phyloP scores from a whole-genome alignment of 2,888 invertebrate species.

The Aromia moschata region DNA sequence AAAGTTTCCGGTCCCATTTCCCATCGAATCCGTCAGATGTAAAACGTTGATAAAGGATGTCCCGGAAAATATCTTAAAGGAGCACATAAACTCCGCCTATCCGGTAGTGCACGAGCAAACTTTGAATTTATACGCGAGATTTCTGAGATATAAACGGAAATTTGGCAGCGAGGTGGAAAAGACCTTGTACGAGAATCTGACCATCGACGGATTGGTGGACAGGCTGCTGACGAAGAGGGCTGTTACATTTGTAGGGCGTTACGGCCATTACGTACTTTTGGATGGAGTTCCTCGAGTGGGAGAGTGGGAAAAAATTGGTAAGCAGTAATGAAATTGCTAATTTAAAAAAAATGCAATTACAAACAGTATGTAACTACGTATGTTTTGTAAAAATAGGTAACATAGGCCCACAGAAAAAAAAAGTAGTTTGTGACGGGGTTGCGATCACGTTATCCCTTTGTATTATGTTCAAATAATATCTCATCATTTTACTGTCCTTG shows the following conservation, averaged over 20 bases:
- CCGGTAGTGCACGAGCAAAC: conserved; percentile 76
- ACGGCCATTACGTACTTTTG: conserved; percentile 46
- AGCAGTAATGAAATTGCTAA: too few relatives aligned
- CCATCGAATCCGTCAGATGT: conserved; percentile 57
- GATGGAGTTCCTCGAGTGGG: conserved; percentile 62
- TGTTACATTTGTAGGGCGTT: conserved; percentile 60
- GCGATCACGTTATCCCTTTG: too few relatives aligned
- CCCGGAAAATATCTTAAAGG: conserved; percentile 45
- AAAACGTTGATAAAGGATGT: conserved; percentile 45
- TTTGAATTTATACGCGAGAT: conserved; percentile 70
- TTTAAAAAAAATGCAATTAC: too few relatives aligned
- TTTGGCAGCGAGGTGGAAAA: conserved; percentile 49
- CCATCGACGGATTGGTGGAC: conserved; percentile 64
- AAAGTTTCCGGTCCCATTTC: conserved; percentile 59
- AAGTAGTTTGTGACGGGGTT: too few relatives aligned
- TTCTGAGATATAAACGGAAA: conserved; percentile 70
- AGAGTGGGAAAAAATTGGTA: conserved; percentile 64
- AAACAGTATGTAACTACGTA: too few relatives aligned
- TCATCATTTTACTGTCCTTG: too few relatives aligned
- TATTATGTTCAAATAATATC: too few relatives aligned
- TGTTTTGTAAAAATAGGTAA: too few relatives aligned
- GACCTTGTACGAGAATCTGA: conserved; percentile 56
- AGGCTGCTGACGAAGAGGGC: conserved; percentile 67
- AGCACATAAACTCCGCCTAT: conserved; percentile 70
- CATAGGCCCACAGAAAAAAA: too few relatives aligned